Conservation (phyloP, 2,797 vertebrate species). For the Prunella strophiata region DNA sequence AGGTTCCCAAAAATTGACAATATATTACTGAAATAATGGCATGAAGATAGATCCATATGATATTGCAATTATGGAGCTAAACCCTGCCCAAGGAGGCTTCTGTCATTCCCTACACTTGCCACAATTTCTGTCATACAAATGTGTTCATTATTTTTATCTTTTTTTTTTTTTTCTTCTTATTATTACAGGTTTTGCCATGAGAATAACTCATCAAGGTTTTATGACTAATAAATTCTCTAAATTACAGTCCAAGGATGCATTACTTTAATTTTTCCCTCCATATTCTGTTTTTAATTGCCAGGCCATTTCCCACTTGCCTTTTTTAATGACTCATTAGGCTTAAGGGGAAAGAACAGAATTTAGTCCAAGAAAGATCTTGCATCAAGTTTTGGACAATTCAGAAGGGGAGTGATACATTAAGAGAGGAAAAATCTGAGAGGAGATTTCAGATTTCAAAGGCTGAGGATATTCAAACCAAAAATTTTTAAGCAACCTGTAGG, state of each 20-base stretch:
- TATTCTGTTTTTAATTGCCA: conserved; percentile 66
- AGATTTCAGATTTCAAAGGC: not conserved
- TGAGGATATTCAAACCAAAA: not conserved
- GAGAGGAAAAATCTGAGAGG: not conserved
- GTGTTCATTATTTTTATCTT: conserved; percentile 27
- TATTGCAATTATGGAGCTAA: conserved; percentile 28
- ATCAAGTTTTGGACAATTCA: not conserved
- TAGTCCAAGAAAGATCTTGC: conserved; percentile 19
- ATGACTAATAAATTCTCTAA: conserved; percentile 69
- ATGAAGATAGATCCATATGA: conserved; percentile 2
- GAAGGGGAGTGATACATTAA: not conserved
- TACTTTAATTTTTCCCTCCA: conserved; percentile 55
- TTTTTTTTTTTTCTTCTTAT: not conserved
- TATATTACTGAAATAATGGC: not conserved
- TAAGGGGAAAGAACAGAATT: conserved; percentile 64
- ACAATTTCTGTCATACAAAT: conserved; percentile 43
- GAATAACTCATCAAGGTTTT: conserved; percentile 70
- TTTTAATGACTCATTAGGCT: conserved; percentile 69
- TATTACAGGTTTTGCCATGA: conserved; percentile 62
- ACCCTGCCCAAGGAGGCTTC: conserved; percentile 10
- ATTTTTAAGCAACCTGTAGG: not conserved
- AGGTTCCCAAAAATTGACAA: conserved; percentile 34
- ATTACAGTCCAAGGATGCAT: conserved; percentile 67
- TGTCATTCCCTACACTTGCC: conserved; percentile 30
- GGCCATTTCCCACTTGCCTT: conserved; percentile 55